Conservation (phyloP, 2,888 invertebrate species). For the Calephelis perditalis region DNA sequence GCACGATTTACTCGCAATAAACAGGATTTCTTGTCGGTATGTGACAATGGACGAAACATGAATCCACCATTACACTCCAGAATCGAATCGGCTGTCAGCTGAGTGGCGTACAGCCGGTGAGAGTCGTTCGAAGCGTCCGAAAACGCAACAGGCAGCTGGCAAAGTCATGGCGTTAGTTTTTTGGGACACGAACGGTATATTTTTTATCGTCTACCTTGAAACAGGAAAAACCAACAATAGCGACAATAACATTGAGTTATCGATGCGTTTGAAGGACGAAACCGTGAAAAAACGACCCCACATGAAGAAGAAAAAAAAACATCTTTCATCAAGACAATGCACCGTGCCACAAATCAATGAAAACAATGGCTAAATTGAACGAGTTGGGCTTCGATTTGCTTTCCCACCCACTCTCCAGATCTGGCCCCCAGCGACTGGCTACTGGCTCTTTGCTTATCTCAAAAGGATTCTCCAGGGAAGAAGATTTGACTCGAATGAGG, state of each 20-base stretch:
- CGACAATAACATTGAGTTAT: neutral
- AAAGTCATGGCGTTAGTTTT: too few species aligned
- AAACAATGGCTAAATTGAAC: conserved; percentile 22
- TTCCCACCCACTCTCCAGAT: conserved; percentile 18
- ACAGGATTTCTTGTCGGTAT: too few species aligned
- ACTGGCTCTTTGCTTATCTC: conserved; percentile 14
- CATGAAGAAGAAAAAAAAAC: conserved; percentile 4
- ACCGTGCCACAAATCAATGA: conserved; percentile 19
- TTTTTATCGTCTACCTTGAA: neutral
- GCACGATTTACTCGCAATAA: too few species aligned
- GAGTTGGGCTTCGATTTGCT: conserved; percentile 21
- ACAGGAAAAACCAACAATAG: neutral
- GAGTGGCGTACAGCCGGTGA: neutral
- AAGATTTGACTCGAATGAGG: conserved; percentile 7
- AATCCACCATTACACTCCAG: neutral
- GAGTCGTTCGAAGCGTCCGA: too few species aligned
- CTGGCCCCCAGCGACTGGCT: conserved; percentile 14
- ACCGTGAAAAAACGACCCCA: neutral
- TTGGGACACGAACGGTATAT: neutral
- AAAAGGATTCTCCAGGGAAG: conserved; percentile 5
- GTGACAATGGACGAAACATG: too few species aligned
- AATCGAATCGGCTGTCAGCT: neutral
- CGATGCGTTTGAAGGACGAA: neutral
- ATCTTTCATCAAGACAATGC: conserved; percentile 24
- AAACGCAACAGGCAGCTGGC: too few species aligned